Percentiles rank a stretch among this genome's conserved stretches.
These are phyloP conservation scores for Anguilla japonica DNA, from an alignment of 2,113 vertebrate species.

Conservation along the genomic window DNA sequence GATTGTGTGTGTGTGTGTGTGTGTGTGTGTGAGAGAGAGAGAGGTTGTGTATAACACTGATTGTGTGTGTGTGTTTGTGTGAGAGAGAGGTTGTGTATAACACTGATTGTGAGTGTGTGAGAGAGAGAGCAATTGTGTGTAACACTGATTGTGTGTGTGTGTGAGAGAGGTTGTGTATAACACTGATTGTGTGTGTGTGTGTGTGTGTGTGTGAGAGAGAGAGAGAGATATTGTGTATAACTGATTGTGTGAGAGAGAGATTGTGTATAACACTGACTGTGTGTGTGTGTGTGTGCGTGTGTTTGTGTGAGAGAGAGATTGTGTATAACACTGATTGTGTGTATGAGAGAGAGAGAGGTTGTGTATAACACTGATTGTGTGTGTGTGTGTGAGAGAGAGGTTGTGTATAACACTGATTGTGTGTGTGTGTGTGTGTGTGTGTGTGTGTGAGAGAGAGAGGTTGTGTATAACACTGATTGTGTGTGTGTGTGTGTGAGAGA, in stretches of 20 bases:
- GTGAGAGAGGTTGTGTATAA: neutral
- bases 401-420: neutral
- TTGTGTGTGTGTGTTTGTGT: conserved; percentile 16
- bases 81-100: too few species aligned
- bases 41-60: too few species aligned
- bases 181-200: too few species aligned
- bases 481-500: too few species aligned
- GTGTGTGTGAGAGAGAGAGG: neutral
- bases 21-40: too few species aligned
- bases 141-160: neutral
- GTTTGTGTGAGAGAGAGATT: conserved; percentile 80
- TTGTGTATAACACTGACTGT: neutral
- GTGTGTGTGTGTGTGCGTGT: conserved; percentile 1
- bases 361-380: neutral
- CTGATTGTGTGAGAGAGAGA: neutral
- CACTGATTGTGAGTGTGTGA: neutral
- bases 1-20: too few species aligned
- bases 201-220: too few species aligned
- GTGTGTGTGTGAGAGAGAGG: neutral
- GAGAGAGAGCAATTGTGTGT: neutral
- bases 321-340: neutral
- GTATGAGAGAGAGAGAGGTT: neutral
- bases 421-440: neutral
- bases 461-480: too few species aligned
- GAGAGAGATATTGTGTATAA: too few species aligned